phyloP scores from a whole-genome alignment of 1,140 invertebrate species.

The Antheraea mylitta region DNA sequence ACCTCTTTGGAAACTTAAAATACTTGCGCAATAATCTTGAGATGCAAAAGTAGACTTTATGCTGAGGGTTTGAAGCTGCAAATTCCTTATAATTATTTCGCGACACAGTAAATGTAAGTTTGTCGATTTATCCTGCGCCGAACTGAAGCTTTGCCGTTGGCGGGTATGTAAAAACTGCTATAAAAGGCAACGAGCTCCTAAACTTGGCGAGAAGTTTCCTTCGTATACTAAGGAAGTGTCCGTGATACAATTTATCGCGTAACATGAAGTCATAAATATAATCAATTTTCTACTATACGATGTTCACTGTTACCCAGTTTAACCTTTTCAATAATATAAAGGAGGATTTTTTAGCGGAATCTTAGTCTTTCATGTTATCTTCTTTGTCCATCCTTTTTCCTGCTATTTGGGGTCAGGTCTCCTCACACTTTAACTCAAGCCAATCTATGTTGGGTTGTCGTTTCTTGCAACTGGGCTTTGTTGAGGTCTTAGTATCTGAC shows the following conservation, averaged over 20 bases:
- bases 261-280: too few species aligned
- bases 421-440: too few species aligned
- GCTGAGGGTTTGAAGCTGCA: not conserved
- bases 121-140: constrained; percentile 21
- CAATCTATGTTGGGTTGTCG: too few species aligned
- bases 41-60: constrained; percentile 14
- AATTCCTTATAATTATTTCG: not conserved
- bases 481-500: too few species aligned
- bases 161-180: constrained; percentile 61
- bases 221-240: constrained; percentile 20
- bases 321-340: too few species aligned
- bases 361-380: too few species aligned
- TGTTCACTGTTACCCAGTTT: too few species aligned
- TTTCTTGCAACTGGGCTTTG: too few species aligned
- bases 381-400: too few species aligned
- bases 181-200: constrained; percentile 66
- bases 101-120: constrained; percentile 26
- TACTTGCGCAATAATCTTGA: not conserved
- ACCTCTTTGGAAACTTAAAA: constrained; percentile 31
- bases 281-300: too few species aligned
- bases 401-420: too few species aligned
- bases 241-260: constrained; percentile 13
- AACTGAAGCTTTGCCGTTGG: constrained; percentile 29
- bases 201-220: constrained; percentile 39
- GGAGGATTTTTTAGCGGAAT: too few species aligned